A percentile compares a stretch with the other conserved stretches of the same genome.
Conservation (phyloP, 2,888 invertebrate species). For the Plemyria rubiginata region DNA sequence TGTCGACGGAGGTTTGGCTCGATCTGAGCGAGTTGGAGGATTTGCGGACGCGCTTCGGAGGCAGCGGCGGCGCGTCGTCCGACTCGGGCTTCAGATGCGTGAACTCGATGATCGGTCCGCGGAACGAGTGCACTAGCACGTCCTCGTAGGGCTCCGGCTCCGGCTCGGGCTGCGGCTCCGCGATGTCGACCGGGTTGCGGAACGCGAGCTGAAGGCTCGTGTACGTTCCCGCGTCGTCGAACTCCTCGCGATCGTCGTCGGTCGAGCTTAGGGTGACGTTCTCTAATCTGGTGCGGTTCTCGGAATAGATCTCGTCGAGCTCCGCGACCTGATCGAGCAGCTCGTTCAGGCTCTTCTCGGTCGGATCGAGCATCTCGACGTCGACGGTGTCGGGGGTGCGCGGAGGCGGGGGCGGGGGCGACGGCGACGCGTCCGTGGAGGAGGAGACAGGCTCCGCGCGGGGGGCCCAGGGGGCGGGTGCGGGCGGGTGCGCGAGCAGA, state of each 20-base stretch:
- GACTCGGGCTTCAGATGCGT: conserved; percentile 82
- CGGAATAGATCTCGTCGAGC: conserved; percentile 91
- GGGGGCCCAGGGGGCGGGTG: conserved; percentile 35
- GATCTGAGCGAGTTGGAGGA: conserved; percentile 61
- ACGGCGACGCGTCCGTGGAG: background rate
- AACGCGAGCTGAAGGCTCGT: conserved; percentile 94
- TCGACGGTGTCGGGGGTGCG: conserved; percentile 45
- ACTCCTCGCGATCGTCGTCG: conserved; percentile 85
- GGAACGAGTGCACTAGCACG: conserved; percentile 76
- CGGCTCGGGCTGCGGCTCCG: conserved; percentile 72
- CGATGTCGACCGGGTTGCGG: conserved; percentile 90
- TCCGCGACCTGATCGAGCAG: conserved; percentile 91
- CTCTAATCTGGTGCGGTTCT: conserved; percentile 86
- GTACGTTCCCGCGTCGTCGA: conserved; percentile 92
- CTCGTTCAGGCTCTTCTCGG: conserved; percentile 88
- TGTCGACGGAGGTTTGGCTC: conserved; percentile 76
- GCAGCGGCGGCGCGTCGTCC: conserved; percentile 89
- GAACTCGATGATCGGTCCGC: conserved; percentile 83
- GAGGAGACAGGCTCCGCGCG: conserved; percentile 33
- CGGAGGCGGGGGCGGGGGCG: conserved; percentile 37
- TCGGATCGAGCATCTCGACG: conserved; percentile 58
- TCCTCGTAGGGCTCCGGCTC: conserved; percentile 86
- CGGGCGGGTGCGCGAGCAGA: conserved; percentile 30
- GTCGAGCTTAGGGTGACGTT: conserved; percentile 66
- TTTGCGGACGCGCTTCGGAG: conserved; percentile 89